Evolutionary conservation across 2,888 invertebrate species (phyloP).

Genomic region (Andrena trimmerana): DNA sequence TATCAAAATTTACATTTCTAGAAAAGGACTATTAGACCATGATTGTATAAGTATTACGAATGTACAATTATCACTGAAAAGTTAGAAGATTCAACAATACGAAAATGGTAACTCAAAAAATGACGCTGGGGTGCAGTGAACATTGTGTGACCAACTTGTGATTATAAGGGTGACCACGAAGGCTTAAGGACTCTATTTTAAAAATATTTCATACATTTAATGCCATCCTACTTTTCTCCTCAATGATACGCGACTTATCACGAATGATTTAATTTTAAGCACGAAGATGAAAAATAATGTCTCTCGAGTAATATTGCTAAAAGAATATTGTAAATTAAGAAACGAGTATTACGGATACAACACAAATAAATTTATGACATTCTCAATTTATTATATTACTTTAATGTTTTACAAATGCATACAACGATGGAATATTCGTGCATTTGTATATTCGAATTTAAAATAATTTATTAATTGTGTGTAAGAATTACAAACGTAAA

Average conservation of each 20-base stretch:
- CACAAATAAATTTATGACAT: background rate
- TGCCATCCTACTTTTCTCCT: too few relatives aligned
- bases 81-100: too few relatives aligned
- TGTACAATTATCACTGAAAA: too few relatives aligned
- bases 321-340: too few relatives aligned
- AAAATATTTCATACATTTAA: background rate
- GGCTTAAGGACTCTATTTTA: background rate
- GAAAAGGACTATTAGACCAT: too few relatives aligned
- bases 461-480: background rate
- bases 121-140: too few relatives aligned
- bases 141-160: too few relatives aligned
- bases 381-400: conserved; percentile 34
- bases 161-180: too few relatives aligned
- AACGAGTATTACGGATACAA: background rate
- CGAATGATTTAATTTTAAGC: background rate
- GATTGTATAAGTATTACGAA: too few relatives aligned
- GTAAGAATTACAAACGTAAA: conserved; percentile 14
- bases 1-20: too few relatives aligned
- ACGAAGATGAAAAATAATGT: background rate
- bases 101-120: too few relatives aligned
- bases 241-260: too few relatives aligned
- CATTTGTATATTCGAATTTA: conserved; percentile 6
- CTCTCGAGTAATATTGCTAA: background rate
- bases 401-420: conserved; percentile 33
- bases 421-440: background rate